Conservation (phyloP, 2,113 vertebrate genomes). For the Phaethornis superciliosus region DNA sequence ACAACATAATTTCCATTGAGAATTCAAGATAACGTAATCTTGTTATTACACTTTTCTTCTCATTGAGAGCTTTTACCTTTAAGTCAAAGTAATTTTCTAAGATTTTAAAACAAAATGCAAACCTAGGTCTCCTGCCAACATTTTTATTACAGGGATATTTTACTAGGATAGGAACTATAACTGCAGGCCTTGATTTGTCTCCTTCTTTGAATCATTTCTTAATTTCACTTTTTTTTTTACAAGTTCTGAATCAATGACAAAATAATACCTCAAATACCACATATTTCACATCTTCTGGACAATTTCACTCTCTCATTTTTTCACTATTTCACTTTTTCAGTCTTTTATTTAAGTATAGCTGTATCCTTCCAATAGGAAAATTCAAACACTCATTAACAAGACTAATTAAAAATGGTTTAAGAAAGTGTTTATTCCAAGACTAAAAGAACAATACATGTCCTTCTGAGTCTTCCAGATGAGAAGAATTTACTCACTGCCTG, state of each 20-base stretch:
- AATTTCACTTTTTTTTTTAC: not conserved
- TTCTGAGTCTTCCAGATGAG: not conserved
- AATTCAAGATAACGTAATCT: constrained; percentile 8
- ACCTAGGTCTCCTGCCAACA: not conserved
- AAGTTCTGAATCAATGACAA: not conserved
- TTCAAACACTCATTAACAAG: not conserved
- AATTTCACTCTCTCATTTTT: not conserved
- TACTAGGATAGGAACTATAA: not conserved
- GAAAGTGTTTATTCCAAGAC: not conserved
- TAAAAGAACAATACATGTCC: not conserved
- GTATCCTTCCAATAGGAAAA: not conserved
- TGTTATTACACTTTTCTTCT: constrained; percentile 15
- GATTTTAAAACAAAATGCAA: not conserved
- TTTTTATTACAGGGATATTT: not conserved
- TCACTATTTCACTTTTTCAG: not conserved
- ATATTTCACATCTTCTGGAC: not conserved
- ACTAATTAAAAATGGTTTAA: not conserved
- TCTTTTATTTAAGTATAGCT: not conserved
- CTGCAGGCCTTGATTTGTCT: not conserved
- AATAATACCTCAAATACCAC: not conserved
- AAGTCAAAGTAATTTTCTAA: not conserved
- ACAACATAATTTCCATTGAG: not conserved
- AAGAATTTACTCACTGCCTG: not conserved
- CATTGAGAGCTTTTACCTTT: not conserved
- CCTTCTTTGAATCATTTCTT: not conserved